Conservation (phyloP, 2,797 vertebrate species). For the Xenentodon cancila region DNA sequence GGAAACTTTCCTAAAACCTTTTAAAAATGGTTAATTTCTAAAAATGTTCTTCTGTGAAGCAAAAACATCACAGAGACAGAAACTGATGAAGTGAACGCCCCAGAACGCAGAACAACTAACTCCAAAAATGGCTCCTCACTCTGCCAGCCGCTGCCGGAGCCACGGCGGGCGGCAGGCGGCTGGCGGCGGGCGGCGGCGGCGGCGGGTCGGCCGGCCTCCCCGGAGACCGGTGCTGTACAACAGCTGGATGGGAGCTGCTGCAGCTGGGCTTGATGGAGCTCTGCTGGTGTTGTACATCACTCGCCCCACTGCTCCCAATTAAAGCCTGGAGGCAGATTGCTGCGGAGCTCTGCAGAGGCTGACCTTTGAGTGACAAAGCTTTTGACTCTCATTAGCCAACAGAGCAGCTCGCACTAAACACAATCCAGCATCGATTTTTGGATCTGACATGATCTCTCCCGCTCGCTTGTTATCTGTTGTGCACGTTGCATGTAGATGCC, state of each 20-base stretch:
- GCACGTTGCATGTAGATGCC: constrained; percentile 7
- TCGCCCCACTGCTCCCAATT: constrained; percentile 69
- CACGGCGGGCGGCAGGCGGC: no score
- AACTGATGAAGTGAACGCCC: no score
- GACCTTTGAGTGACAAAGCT: constrained; percentile 79
- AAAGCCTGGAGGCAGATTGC: constrained; percentile 53
- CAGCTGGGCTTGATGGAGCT: constrained; percentile 39
- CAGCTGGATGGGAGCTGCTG: constrained; percentile 35
- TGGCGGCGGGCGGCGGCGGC: no score
- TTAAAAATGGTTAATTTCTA: no score
- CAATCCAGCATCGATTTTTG: constrained; percentile 68
- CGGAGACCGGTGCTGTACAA: constrained; percentile 42
- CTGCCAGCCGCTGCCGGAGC: no score
- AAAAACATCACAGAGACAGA: no score
- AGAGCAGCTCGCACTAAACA: constrained; percentile 69
- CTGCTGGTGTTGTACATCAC: constrained; percentile 54
- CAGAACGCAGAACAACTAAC: no score
- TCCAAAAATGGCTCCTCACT: no score
- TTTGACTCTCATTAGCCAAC: constrained; percentile 79
- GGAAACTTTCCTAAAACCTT: no score
- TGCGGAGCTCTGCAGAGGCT: constrained; percentile 33
- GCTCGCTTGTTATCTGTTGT: constrained; percentile 47
- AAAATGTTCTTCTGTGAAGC: no score
- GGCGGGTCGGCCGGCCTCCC: background rate
- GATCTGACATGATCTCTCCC: constrained; percentile 55